Evolutionary conservation across 53 echinoderm and acorn worm genomes (phyloP), one percentile per base, ranked within the genome.

Genomic region (Holothuria scabra): DNA sequence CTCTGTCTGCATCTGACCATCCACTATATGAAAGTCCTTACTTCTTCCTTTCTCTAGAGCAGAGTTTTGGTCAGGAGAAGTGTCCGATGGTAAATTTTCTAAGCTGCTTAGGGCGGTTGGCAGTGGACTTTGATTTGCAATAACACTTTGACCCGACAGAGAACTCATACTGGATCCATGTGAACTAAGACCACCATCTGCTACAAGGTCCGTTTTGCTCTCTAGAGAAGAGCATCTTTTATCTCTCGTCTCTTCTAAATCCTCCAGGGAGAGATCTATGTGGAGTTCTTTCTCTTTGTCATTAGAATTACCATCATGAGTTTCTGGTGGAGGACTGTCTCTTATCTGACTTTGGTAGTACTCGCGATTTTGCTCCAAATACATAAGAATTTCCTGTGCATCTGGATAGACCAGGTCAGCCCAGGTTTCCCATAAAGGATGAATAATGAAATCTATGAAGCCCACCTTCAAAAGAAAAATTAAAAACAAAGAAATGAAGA

Each of bases 391-490:
- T 29, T 96, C 93, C 60, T 96, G 96, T 26, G 96, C 96, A 32
- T 96, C 96, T 1, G 96, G 96, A 86, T 87, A 96, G 68, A 96
- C 96, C 59, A 96, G 85, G 79, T 96, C 96, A 12, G 96, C 96
- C 96, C 96, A 96, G 11, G 96, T 96, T 57, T 96, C 96, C 96
- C 96, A 96, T 59, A 96, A 76, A 5, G 96, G 96, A 67, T 96
- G 96, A 59, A 96, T 86, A 55, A 96, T 96, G 88, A 84, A 96
- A 88, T 96, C 96, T 32, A 96, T 96, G 85, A 96, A 96, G 14
- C 96, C 96, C 62, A 96, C 96, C 96, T 96, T 60, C 49, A 12
- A 37, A 38, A 62, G 0, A 8, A 38, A 37, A 62, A 12, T n/a
- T 35, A 60, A 61, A 22, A 81, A 26, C 2, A 55, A 76, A n/a